phyloP scores from a whole-genome alignment of 1,140 invertebrate genomes.

The Lepidurus arcticus region DNA sequence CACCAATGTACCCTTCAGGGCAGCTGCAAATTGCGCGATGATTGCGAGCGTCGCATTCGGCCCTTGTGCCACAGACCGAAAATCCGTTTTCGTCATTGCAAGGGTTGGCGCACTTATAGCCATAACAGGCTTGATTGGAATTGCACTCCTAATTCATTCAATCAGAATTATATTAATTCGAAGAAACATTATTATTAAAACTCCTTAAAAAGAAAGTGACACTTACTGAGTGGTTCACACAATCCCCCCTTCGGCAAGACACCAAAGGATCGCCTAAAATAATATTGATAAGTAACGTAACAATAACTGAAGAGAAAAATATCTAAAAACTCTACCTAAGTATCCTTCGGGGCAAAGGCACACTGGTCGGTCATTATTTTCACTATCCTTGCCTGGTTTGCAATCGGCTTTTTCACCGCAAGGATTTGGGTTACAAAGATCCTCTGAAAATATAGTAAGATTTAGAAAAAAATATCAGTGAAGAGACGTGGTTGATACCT shows the following conservation, averaged over 20 bases:
- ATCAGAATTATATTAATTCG: not conserved
- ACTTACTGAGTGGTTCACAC: conserved; percentile 30
- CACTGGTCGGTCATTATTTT: conserved; percentile 70
- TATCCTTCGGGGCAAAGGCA: conserved; percentile 73
- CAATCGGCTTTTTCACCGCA: conserved; percentile 77
- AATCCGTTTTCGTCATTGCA: conserved; percentile 57
- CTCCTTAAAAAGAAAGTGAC: conserved; percentile 37
- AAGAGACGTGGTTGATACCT: not conserved
- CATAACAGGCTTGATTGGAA: conserved; percentile 63
- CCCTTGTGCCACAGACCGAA: conserved; percentile 60
- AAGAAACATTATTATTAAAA: too few relatives aligned
- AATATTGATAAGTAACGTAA: not conserved
- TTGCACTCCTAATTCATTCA: conserved; percentile 53
- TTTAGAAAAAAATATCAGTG: not conserved
- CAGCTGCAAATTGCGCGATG: conserved; percentile 81
- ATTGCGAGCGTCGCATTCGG: conserved; percentile 64
- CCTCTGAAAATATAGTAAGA: conserved; percentile 49
- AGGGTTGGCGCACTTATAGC: conserved; percentile 62
- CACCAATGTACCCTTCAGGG: conserved; percentile 68
- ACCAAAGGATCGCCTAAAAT: conserved; percentile 62
- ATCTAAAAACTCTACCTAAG: conserved; percentile 41
- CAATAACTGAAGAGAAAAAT: too few relatives aligned
- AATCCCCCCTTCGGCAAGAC: conserved; percentile 40
- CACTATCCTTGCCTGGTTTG: conserved; percentile 70
- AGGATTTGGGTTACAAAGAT: conserved; percentile 75